Percentiles rank a stretch among this genome's conserved stretches.
Evolutionary conservation across 2,113 vertebrate genomes (phyloP).

Genomic region (Herpailurus yagouaroundi): DNA sequence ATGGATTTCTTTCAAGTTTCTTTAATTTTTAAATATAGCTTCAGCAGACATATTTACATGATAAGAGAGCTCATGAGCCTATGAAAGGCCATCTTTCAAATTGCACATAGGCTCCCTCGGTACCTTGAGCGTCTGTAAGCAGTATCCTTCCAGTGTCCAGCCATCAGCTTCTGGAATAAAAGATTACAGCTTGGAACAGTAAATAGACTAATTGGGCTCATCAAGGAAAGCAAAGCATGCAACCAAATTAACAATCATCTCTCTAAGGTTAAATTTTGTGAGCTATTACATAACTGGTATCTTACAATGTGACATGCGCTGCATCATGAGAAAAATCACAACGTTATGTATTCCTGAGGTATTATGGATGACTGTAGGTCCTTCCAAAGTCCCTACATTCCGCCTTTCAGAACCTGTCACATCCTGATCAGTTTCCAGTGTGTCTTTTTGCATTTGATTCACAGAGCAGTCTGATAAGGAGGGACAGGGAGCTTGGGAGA

Average conservation of each 20-base stretch:
- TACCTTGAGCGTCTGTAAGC: not conserved
- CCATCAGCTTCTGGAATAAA: not conserved
- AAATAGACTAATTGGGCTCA: not conserved
- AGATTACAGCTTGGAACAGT: not conserved
- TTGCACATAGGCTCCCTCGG: rapidly evolving
- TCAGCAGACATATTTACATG: not conserved
- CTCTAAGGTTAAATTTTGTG: not conserved
- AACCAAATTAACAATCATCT: not conserved
- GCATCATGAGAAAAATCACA: not conserved
- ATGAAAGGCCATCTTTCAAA: not conserved
- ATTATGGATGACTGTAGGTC: not conserved
- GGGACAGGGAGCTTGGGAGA: constrained; percentile 64
- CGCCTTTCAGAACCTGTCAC: constrained; percentile 63
- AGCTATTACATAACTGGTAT: not conserved
- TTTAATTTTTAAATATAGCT: not conserved
- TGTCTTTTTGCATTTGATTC: constrained; percentile 65
- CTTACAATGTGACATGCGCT: not conserved
- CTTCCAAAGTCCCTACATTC: not conserved
- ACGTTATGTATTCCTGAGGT: not conserved
- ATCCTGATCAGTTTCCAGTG: constrained; percentile 63
- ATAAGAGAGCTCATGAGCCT: not conserved
- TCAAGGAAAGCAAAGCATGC: not conserved
- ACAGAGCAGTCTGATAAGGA: constrained; percentile 57
- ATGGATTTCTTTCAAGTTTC: not conserved
- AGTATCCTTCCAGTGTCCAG: not conserved